Percentiles rank a stretch among this genome's conserved stretches.
Conservation (phyloP, 2,888 invertebrate species). For the Conomelus anceps region DNA sequence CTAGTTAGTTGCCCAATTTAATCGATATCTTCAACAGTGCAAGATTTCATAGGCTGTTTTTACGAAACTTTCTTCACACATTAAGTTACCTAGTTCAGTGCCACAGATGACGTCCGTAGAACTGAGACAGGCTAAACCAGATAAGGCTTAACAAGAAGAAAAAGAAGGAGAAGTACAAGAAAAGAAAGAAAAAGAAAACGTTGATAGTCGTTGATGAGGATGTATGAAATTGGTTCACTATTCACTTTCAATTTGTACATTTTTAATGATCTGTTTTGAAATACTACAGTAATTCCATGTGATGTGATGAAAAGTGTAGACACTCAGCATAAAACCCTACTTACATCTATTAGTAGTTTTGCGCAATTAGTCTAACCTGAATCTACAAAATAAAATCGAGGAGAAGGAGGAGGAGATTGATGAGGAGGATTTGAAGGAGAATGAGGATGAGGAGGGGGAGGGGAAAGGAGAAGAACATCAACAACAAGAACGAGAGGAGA, state of each 20-base stretch:
- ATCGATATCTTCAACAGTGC: neutral
- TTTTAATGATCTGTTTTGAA: neutral
- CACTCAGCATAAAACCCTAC: neutral
- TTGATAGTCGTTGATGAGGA: neutral
- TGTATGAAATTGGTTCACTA: neutral
- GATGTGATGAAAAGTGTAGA: neutral
- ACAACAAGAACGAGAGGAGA: no score
- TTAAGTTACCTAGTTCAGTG: neutral
- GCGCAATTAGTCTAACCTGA: neutral
- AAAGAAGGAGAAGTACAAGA: neutral
- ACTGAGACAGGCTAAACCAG: no score
- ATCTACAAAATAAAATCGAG: neutral
- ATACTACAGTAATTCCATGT: neutral
- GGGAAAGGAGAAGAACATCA: no score
- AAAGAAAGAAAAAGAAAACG: neutral
- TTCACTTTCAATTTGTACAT: neutral
- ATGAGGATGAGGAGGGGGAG: no score
- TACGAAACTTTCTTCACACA: neutral
- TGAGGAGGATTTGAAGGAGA: no score
- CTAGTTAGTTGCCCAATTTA: neutral
- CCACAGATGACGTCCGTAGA: neutral
- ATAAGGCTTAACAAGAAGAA: no score
- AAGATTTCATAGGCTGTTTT: neutral
- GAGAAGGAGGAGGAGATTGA: no score
- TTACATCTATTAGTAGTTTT: neutral